Conservation (phyloP, 2,113 vertebrate genomes). For the Atherinomorus stipes region DNA sequence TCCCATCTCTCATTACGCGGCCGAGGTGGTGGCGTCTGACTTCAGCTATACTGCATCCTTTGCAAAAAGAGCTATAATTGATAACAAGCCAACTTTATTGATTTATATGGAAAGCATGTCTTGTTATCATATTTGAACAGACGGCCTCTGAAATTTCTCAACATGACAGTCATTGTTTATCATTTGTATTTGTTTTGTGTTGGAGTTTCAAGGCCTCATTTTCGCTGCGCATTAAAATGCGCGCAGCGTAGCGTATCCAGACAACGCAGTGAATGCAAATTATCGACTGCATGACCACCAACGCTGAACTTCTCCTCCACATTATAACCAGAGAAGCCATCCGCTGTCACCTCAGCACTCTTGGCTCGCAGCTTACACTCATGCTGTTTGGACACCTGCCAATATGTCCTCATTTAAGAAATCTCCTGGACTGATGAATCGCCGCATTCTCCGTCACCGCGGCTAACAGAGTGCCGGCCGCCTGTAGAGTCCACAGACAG, state of each 20-base stretch:
- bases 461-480: conserved; percentile 52
- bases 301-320: neutral
- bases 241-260: neutral
- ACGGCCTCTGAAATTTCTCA: conserved; percentile 37
- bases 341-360: conserved; percentile 30
- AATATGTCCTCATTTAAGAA: conserved; percentile 64
- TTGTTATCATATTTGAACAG: conserved; percentile 64
- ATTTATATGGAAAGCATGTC: conserved; percentile 47
- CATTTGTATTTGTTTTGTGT: conserved; percentile 30
- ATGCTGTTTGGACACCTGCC: conserved; percentile 54
- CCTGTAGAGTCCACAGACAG: conserved; percentile 43
- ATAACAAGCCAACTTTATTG: conserved; percentile 58
- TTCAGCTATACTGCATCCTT: conserved; percentile 36
- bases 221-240: conserved; percentile 31
- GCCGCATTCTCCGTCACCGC: conserved; percentile 38
- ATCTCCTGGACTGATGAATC: conserved; percentile 51
- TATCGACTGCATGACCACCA: neutral
- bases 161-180: conserved; percentile 33
- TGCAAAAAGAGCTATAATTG: conserved; percentile 57
- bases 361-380: conserved; percentile 16
- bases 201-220: neutral
- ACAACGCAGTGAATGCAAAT: conserved; percentile 27
- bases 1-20: conserved; percentile 63
- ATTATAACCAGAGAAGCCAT: conserved; percentile 19
- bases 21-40: conserved; percentile 33